These are phyloP conservation scores for Pantherophis guttatus DNA, from an alignment of 2,113 vertebrate species.

Conservation along the genomic window DNA sequence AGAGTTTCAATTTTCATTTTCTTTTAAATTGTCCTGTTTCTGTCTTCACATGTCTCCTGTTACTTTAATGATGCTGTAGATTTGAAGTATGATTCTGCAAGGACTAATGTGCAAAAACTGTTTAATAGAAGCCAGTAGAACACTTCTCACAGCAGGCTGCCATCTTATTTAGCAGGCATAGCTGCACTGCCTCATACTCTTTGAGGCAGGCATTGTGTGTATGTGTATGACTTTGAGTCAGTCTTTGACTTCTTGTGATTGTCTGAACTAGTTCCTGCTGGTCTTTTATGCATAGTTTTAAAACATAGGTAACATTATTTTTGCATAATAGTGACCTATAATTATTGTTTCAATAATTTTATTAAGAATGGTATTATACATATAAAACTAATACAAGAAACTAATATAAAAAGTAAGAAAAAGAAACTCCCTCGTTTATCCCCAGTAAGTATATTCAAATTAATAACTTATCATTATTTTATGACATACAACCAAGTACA, in stretches of 20 bases:
- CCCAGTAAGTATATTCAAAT: too few relatives aligned
- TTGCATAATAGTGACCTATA: background rate
- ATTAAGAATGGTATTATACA: too few relatives aligned
- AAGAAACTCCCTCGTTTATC: too few relatives aligned
- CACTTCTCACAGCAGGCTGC: background rate
- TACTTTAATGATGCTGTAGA: background rate
- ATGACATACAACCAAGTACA: background rate
- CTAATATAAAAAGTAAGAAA: too few relatives aligned
- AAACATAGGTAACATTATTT: background rate
- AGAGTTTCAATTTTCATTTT: constrained; percentile 4
- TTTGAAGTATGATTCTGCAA: background rate
- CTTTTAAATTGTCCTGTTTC: constrained; percentile 15
- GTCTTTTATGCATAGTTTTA: background rate
- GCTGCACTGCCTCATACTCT: background rate
- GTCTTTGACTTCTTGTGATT: background rate
- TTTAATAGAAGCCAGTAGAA: constrained; percentile 1
- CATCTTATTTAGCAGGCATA: background rate
- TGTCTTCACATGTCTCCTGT: constrained; percentile 4
- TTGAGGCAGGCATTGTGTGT: background rate
- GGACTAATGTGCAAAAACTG: background rate
- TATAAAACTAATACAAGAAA: too few relatives aligned
- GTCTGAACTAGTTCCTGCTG: background rate
- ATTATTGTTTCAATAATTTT: background rate
- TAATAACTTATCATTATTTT: too few relatives aligned
- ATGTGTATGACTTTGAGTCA: background rate